Conservation (phyloP, 2,113 vertebrate genomes). For the Eclectus roratus region DNA sequence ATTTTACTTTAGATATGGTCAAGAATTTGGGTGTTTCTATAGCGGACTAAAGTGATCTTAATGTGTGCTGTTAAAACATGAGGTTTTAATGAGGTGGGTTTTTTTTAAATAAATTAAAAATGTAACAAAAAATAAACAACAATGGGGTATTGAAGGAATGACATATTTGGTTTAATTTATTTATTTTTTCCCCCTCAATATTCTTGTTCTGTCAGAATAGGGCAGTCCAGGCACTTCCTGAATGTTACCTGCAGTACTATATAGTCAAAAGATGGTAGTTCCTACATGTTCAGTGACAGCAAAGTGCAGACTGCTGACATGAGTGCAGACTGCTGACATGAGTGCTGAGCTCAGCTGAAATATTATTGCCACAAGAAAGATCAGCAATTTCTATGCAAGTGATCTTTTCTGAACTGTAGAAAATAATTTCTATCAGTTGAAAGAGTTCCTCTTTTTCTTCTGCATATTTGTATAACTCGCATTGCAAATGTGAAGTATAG, state of each 20-base stretch:
- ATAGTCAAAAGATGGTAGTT: neutral
- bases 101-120: neutral
- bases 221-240: neutral
- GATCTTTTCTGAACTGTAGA: neutral
- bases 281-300: neutral
- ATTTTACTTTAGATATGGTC: neutral
- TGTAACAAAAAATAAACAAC: neutral
- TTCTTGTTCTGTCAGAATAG: neutral
- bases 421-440: neutral
- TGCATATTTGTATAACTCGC: neutral
- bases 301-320: neutral
- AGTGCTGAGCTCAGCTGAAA: neutral
- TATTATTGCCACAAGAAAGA: neutral
- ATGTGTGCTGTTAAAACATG: neutral
- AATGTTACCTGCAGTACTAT: neutral
- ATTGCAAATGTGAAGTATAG: neutral
- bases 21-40: neutral
- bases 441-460: neutral
- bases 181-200: neutral
- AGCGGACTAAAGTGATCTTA: neutral
- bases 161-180: neutral
- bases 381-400: neutral
- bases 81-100: neutral
- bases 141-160: neutral
- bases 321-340: neutral